These are phyloP conservation scores for Gymnopithys bicolor DNA, from an alignment of 2,797 vertebrate genomes.

Conservation along the genomic window DNA sequence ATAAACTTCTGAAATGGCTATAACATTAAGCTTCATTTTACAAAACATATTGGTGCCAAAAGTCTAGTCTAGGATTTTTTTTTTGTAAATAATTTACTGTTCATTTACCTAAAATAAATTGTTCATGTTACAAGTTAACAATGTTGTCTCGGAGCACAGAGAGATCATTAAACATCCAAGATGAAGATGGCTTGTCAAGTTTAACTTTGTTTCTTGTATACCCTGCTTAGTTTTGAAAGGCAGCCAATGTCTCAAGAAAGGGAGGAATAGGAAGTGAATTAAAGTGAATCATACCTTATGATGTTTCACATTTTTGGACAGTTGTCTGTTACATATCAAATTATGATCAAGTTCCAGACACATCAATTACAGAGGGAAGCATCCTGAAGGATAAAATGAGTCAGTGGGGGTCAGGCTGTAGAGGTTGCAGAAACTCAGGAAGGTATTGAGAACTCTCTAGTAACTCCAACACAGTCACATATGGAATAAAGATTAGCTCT, in stretches of 20 bases:
- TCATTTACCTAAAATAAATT: neutral
- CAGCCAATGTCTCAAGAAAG: neutral
- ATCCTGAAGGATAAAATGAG: neutral
- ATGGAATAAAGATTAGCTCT: neutral
- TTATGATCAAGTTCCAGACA: neutral
- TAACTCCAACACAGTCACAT: neutral
- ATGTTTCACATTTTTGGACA: neutral
- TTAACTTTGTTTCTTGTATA: neutral
- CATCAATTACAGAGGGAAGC: neutral
- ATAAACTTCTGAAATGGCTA: neutral
- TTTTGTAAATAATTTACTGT: neutral
- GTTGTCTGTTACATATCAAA: neutral
- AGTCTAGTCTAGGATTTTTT: neutral
- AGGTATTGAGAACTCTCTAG: neutral
- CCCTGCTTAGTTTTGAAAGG: neutral
- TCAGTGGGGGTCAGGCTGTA: neutral
- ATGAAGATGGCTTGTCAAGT: neutral
- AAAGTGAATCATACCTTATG: neutral
- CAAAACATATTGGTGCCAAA: neutral
- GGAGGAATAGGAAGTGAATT: neutral
- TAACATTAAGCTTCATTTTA: neutral
- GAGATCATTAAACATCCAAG: neutral
- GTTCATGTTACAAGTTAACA: neutral
- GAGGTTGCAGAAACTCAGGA: neutral
- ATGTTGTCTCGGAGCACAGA: neutral